phyloP scores from a whole-genome alignment of 2,797 vertebrate genomes.

The Scyliorhinus canicula region DNA sequence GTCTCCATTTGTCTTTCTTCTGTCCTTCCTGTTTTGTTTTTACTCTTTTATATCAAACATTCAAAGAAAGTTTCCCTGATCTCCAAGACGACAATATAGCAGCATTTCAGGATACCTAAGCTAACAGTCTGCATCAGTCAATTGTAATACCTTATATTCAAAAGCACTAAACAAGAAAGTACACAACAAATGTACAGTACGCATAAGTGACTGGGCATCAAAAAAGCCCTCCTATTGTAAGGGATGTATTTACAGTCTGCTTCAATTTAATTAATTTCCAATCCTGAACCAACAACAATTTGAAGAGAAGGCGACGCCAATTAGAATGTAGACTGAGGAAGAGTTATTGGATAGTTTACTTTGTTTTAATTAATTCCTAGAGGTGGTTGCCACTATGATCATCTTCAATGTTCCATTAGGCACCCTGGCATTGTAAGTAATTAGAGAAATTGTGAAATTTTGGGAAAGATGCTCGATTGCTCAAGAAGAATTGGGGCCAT shows the following conservation, averaged over 20 bases:
- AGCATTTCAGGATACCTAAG: not conserved
- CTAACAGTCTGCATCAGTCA: not conserved
- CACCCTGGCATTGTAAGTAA: not conserved
- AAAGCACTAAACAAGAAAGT: not conserved
- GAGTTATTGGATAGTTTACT: not conserved
- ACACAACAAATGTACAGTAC: not conserved
- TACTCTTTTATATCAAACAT: not conserved
- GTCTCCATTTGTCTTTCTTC: not conserved
- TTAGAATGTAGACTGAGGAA: not conserved
- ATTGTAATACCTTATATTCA: not conserved
- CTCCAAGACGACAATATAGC: not conserved
- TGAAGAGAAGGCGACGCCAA: not conserved
- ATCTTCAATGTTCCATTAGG: not conserved
- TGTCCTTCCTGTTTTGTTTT: not conserved
- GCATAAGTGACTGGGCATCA: not conserved
- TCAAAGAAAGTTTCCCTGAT: not conserved
- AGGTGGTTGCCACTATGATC: not conserved
- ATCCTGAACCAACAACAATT: not conserved
- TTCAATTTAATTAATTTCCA: not conserved
- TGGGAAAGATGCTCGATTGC: not conserved
- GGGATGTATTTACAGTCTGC: not conserved
- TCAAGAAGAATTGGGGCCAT: not conserved
- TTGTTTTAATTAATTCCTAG: not conserved
- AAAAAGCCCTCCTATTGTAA: not conserved
- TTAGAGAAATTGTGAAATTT: not conserved